Evolutionary conservation across 2,797 vertebrate genomes (phyloP), one percentile per base, ranked within the genome.

Genomic region (Numenius phaeopus): DNA sequence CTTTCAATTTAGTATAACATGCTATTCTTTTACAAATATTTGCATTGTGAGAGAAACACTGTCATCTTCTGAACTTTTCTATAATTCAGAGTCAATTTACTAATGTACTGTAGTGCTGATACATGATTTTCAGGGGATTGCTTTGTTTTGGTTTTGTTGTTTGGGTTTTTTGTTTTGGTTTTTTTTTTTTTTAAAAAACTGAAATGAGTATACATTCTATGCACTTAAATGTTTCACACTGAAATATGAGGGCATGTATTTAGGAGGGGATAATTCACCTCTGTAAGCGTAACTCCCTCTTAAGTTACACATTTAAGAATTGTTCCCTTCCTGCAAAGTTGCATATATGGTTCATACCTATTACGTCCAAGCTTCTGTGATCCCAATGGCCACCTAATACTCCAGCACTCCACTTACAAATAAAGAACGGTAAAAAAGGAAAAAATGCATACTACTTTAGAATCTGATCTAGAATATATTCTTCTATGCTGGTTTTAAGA

Each of bases 281-380:
- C 34, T 24, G 24, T 21, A 69, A 62, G 23, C 8, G 19, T 21
- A 87, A 9, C 16, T 71, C 14, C 34, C 26, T 69, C 75, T 55
- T 9, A 52, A 62, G 6, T 19, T 23, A 26, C 0, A 0, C 7
- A 11, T 57, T 67, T 75, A 37, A 58, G n/a, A 52, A 40, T 12
- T 40, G 5, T 9, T 71, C 30, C 18, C 22, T 44, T 69, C 22
- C 27, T 47, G 21, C 2, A 79, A 50, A 77, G 49, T 1, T 52
- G 24, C 16, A 46, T 5, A 8, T 4, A 8, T 21, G 7, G 13
- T 65, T 69, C 46, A 5, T 2, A 66, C 22, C 17, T 62, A 12
- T 17, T 21, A 15, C 8, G 5, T 29, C 37, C 39, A 22, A 26
- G 21, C 12, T 21, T 47, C 79, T 8, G 2, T 47, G 32, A 73